These are phyloP conservation scores for Nomada goodeniana DNA, from an alignment of 2,888 invertebrate species.

Conservation along the genomic window DNA sequence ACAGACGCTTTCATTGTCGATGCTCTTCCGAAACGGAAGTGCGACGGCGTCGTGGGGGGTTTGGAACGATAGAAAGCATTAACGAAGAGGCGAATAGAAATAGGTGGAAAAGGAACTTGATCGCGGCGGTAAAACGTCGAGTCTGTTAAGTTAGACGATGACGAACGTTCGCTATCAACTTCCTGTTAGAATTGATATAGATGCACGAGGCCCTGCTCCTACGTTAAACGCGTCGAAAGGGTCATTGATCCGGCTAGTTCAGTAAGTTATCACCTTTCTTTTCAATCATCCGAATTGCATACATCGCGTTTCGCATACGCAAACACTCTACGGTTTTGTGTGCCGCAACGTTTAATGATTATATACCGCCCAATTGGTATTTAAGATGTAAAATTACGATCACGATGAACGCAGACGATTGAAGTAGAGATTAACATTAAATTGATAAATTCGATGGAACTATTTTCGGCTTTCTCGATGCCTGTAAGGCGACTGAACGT, in stretches of 20 bases:
- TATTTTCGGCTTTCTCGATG: too few relatives aligned
- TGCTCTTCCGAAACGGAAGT: constrained; percentile 56
- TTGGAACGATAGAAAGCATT: constrained; percentile 19
- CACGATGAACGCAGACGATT: too few relatives aligned
- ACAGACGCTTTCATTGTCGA: constrained; percentile 44
- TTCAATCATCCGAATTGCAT: constrained; percentile 32
- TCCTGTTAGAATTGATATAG: constrained; percentile 72
- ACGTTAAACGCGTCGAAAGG: constrained; percentile 54
- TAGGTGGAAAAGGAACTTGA: neutral
- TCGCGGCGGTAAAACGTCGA: neutral
- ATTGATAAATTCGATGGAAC: too few relatives aligned
- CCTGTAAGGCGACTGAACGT: neutral
- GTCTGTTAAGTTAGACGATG: constrained; percentile 56
- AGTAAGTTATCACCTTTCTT: constrained; percentile 50
- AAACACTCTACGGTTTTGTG: neutral
- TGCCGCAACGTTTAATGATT: neutral
- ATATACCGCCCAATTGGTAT: too few relatives aligned
- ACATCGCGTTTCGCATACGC: constrained; percentile 26
- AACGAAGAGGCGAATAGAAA: neutral
- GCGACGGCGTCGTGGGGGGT: neutral
- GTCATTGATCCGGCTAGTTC: constrained; percentile 68
- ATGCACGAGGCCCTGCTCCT: constrained; percentile 57
- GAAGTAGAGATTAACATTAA: neutral
- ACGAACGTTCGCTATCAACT: constrained; percentile 70
- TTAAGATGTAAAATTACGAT: too few relatives aligned